These are phyloP conservation scores for Varanus salvator DNA, from an alignment of 2,113 vertebrate species.

Conservation along the genomic window DNA sequence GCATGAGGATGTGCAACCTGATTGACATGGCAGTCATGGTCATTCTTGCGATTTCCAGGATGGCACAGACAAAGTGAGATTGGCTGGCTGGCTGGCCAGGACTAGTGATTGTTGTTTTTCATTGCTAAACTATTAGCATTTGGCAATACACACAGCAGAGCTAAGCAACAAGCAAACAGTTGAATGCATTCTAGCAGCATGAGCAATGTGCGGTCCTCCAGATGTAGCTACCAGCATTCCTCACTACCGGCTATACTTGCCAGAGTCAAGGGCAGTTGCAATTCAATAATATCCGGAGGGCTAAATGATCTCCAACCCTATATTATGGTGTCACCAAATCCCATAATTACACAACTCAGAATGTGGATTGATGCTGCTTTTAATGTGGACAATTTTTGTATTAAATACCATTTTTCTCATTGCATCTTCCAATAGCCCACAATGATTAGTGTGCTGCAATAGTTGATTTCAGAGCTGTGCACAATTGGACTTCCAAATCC, in stretches of 20 bases:
- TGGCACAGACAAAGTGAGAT: neutral
- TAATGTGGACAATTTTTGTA: neutral
- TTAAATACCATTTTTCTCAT: neutral
- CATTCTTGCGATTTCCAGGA: neutral
- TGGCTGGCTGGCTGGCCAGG: neutral
- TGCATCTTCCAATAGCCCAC: neutral
- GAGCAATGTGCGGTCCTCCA: no score
- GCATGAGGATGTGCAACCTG: neutral
- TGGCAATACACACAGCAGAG: slow-evolving; percentile 4
- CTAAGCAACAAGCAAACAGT: neutral
- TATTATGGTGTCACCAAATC: neutral
- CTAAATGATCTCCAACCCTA: neutral
- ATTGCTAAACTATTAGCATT: neutral
- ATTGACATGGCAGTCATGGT: neutral
- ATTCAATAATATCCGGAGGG: no score
- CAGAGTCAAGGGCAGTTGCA: no score
- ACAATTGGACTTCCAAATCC: neutral
- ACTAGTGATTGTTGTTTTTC: neutral
- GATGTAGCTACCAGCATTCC: no score
- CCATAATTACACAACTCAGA: neutral
- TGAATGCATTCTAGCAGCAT: neutral
- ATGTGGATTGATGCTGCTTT: neutral
- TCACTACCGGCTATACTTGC: no score
- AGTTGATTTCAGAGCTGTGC: neutral
- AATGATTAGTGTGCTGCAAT: neutral